These are phyloP conservation scores for Xerus rutilus DNA, from an alignment of 2,797 vertebrate species.

Conservation along the genomic window DNA sequence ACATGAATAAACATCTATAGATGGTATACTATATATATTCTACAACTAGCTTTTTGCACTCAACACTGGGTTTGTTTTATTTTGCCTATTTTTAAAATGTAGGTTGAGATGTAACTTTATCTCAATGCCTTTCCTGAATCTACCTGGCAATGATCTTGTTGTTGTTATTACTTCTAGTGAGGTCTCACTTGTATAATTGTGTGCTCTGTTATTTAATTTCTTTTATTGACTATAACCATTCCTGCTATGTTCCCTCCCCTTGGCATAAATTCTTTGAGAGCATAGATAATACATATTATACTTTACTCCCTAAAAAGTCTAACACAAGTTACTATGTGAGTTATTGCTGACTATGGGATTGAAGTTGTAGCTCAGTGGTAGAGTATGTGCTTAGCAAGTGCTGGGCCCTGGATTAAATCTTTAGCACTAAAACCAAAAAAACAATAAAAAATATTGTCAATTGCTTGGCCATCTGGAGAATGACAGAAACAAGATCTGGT, in stretches of 20 bases:
- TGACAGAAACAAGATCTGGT: not conserved
- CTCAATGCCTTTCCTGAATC: not conserved
- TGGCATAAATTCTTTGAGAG: not conserved
- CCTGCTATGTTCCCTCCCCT: not conserved
- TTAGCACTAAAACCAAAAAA: not conserved
- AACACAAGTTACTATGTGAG: not conserved
- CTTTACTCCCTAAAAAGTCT: not conserved
- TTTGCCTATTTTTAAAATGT: constrained; percentile 34
- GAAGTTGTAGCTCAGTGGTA: not conserved
- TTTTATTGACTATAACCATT: not conserved
- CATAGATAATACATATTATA: not conserved
- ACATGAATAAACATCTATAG: not conserved
- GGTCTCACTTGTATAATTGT: not conserved
- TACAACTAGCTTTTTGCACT: not conserved
- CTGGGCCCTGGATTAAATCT: not conserved
- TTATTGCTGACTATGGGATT: not conserved
- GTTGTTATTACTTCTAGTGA: not conserved
- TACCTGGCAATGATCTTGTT: not conserved
- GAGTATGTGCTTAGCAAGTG: not conserved
- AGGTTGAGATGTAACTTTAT: not conserved
- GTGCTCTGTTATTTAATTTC: not conserved
- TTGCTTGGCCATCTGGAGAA: not conserved
- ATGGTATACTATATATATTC: not conserved
- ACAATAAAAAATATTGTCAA: not conserved
- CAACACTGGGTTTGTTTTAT: not conserved